phyloP scores from a whole-genome alignment of 2,888 invertebrate species.

The Lasioglossum vierecki region DNA sequence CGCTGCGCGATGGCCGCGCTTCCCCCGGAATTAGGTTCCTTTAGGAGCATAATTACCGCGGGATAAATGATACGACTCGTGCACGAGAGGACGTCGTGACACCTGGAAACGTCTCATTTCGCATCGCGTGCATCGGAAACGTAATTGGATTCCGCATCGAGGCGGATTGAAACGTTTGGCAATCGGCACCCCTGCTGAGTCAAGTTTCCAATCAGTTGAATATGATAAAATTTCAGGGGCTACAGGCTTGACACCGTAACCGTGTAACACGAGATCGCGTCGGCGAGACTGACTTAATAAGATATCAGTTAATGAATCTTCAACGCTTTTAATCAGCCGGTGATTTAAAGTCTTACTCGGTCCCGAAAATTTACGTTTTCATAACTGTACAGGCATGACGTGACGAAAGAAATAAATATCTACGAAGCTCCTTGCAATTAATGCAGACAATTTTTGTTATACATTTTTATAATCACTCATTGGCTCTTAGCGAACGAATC shows the following conservation, averaged over 20 bases:
- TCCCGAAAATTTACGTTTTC: no score
- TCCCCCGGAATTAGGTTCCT: constrained; percentile 41
- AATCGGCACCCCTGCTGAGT: background rate
- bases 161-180: constrained; percentile 20
- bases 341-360: background rate
- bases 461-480: no score
- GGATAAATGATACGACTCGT: constrained; percentile 30
- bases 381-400: no score
- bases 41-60: constrained; percentile 35
- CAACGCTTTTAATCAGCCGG: background rate
- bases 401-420: no score
- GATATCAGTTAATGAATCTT: background rate
- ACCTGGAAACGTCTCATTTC: constrained; percentile 9
- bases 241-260: no score
- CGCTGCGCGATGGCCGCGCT: background rate
- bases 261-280: background rate
- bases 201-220: background rate
- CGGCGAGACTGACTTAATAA: background rate
- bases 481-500: no score
- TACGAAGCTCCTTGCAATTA: background rate
- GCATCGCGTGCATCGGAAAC: constrained; percentile 37
- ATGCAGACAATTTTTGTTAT: no score
- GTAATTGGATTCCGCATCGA: constrained; percentile 25
- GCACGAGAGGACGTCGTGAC: background rate
- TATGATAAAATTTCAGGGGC: background rate